Percentiles rank a stretch among this genome's conserved stretches.
phyloP scores from a whole-genome alignment of 2,797 vertebrate species.

The Diplodus sargus region DNA sequence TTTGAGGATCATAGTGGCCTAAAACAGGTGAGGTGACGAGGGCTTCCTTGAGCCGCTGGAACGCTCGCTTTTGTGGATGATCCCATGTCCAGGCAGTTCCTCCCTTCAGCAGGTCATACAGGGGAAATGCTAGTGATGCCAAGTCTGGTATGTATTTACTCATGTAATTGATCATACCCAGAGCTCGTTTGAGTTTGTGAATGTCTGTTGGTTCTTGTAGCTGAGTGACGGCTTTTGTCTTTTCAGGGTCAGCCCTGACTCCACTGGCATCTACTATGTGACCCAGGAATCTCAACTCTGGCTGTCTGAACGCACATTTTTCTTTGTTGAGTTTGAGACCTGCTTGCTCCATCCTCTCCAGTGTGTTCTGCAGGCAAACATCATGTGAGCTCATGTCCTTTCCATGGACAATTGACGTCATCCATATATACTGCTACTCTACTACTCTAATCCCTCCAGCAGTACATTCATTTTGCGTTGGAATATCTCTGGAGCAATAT shows the following conservation, averaged over 20 bases:
- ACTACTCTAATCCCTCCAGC: constrained; percentile 10
- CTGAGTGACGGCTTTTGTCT: neutral
- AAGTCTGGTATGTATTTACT: neutral
- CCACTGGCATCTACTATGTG: neutral
- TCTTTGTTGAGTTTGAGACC: constrained; percentile 8
- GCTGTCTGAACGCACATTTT: neutral
- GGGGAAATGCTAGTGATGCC: neutral
- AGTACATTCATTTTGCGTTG: constrained; percentile 20
- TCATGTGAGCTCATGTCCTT: neutral
- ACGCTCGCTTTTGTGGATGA: neutral
- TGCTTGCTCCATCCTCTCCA: constrained; percentile 8
- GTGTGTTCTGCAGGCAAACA: neutral
- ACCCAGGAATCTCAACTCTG: neutral
- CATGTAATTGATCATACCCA: neutral
- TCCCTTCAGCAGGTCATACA: neutral
- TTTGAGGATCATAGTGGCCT: neutral
- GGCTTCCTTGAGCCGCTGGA: neutral
- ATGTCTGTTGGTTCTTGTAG: neutral
- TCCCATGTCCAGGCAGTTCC: neutral
- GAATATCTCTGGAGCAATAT: constrained; percentile 20
- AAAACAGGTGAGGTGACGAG: neutral
- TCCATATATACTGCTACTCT: constrained; percentile 9
- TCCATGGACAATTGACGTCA: constrained; percentile 1
- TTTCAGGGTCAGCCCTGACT: neutral
- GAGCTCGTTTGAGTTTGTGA: neutral